These are phyloP conservation scores for Himalopsyche kuldschensis DNA, from an alignment of 2,888 invertebrate species.

Conservation along the genomic window DNA sequence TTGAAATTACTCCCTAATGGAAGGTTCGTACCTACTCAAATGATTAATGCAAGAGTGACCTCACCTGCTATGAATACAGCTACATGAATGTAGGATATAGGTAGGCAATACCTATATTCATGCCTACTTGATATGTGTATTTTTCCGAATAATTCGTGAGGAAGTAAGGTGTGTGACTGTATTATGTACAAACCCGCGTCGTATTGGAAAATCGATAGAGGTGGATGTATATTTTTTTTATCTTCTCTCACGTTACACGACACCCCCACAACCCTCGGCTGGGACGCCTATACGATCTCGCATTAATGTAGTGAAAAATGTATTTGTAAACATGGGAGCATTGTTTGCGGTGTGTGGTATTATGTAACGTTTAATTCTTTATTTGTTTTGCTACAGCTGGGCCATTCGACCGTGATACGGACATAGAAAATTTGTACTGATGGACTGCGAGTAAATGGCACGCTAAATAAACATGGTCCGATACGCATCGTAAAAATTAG, in stretches of 20 bases:
- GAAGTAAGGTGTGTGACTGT: not conserved
- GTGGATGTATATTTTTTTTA: not conserved
- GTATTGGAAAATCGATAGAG: not conserved
- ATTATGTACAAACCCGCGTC: not conserved
- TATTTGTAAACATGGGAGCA: not conserved
- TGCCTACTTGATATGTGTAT: not conserved
- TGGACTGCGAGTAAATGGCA: too few relatives aligned
- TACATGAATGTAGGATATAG: too few relatives aligned
- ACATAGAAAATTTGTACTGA: too few relatives aligned
- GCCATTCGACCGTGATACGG: not conserved
- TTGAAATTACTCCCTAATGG: too few relatives aligned
- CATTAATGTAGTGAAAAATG: not conserved
- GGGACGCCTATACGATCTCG: not conserved
- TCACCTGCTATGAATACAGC: too few relatives aligned
- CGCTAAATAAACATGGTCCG: too few relatives aligned
- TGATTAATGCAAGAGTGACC: too few relatives aligned
- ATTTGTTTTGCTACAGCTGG: not conserved
- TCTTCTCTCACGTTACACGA: not conserved
- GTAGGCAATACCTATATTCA: too few relatives aligned
- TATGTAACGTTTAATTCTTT: not conserved
- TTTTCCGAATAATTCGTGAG: not conserved
- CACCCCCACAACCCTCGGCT: not conserved
- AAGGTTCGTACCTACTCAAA: too few relatives aligned
- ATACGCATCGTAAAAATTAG: too few relatives aligned
- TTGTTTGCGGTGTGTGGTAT: not conserved